Evolutionary conservation across 2,797 vertebrate species (phyloP).

Genomic region (Natrix natrix): DNA sequence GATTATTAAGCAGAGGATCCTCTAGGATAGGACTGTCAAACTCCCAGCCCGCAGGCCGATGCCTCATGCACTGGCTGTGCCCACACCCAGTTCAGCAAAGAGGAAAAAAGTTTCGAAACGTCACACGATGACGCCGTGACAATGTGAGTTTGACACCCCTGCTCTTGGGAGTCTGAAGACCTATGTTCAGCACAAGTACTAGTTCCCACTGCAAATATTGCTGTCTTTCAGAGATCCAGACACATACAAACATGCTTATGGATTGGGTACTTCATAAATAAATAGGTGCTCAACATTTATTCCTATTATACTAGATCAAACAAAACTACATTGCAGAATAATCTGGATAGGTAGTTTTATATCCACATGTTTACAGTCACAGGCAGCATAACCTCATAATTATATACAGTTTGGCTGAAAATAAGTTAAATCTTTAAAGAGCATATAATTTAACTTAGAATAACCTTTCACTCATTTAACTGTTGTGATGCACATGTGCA

Average conservation of each 20-base stretch:
- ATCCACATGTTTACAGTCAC: conserved; percentile 24
- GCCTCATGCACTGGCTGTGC: no score
- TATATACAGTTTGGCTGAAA: conserved; percentile 14
- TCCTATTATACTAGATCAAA: conserved; percentile 17
- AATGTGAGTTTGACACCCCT: no score
- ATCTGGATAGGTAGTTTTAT: conserved; percentile 42
- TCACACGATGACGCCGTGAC: no score
- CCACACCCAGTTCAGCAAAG: no score
- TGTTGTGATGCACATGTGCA: conserved; percentile 24
- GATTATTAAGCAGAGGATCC: neutral
- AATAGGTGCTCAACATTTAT: neutral
- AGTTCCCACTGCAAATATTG: neutral
- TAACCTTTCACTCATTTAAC: conserved; percentile 27
- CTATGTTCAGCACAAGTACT: neutral
- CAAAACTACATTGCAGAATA: neutral
- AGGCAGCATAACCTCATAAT: conserved; percentile 28
- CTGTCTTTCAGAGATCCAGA: neutral
- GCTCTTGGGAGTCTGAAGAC: neutral
- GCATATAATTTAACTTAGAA: conserved; percentile 36
- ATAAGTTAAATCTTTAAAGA: conserved; percentile 8
- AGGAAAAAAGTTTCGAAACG: no score
- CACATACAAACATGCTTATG: neutral
- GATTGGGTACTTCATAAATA: conserved; percentile 17
- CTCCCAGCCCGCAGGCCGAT: no score
- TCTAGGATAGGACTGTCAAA: neutral